phyloP scores from a whole-genome alignment of 2,797 vertebrate species.

The Stomatorhinus walkeri region DNA sequence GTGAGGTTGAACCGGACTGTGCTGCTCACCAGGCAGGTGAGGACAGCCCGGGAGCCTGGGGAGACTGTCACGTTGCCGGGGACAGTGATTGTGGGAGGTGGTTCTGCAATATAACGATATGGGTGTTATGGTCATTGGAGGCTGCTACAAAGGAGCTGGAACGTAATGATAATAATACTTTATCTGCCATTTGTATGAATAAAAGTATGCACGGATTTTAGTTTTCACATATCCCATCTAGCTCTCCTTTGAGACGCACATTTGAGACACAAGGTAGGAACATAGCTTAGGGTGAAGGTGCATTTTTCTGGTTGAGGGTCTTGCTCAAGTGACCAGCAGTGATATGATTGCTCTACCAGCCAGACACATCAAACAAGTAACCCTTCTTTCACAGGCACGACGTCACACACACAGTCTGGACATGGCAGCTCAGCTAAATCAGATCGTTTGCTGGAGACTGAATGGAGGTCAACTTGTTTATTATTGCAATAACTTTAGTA shows the following conservation, averaged over 20 bases:
- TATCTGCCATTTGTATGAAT: not conserved
- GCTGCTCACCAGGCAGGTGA: constrained; percentile 76
- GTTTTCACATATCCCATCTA: not conserved
- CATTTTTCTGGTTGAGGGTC: not conserved
- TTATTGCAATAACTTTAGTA: not conserved
- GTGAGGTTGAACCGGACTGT: constrained; percentile 80
- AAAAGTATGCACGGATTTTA: not conserved
- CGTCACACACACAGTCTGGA: not conserved
- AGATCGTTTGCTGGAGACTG: not conserved
- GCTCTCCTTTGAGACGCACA: not conserved
- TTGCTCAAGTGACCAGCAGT: not conserved
- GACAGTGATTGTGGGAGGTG: constrained; percentile 72
- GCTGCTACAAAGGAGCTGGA: not conserved
- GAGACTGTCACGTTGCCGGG: constrained; percentile 64
- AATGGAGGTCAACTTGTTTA: not conserved
- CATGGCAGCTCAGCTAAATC: not conserved
- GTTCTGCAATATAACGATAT: constrained; percentile 61
- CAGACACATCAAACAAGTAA: not conserved
- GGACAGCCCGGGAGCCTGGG: constrained; percentile 63
- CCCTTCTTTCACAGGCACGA: not conserved
- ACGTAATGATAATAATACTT: not conserved
- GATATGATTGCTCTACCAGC: not conserved
- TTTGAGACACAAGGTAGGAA: not conserved
- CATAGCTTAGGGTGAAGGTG: not conserved
- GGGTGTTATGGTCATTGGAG: not conserved